Conservation (phyloP, 2,888 invertebrate genomes). For the Osedax frankpressi region DNA sequence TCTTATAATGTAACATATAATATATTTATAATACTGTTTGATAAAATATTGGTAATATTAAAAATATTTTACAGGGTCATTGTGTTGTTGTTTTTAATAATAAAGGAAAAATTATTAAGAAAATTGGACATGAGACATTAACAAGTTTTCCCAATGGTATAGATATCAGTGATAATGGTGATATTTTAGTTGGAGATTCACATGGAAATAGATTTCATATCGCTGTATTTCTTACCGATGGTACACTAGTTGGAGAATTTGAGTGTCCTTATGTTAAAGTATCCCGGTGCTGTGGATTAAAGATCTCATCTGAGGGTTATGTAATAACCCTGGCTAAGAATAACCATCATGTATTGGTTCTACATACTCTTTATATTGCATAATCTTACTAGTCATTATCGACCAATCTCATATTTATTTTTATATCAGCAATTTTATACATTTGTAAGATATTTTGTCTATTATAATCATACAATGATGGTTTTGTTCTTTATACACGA, state of each 20-base stretch:
- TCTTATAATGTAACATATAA: no score
- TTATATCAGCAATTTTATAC: neutral
- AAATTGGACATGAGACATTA: slow-evolving; percentile 85
- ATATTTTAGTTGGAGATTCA: slow-evolving; percentile 88
- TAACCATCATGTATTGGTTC: slow-evolving; percentile 92
- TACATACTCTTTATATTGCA: slow-evolving; percentile 49
- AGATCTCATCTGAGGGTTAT: slow-evolving; percentile 90
- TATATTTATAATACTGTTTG: no score
- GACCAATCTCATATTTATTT: neutral
- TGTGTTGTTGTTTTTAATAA: slow-evolving; percentile 82
- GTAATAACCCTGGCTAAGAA: slow-evolving; percentile 82
- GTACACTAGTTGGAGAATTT: slow-evolving; percentile 59
- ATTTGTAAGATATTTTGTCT: neutral
- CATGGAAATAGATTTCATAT: slow-evolving; percentile 96
- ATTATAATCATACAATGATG: neutral
- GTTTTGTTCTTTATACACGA: no score
- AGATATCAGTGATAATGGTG: slow-evolving; percentile 89
- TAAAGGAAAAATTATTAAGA: slow-evolving; percentile 73
- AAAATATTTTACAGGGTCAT: slow-evolving; percentile 55
- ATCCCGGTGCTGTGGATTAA: slow-evolving; percentile 89
- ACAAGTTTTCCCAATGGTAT: slow-evolving; percentile 96
- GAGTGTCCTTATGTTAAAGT: slow-evolving; percentile 96
- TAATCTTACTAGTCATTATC: slow-evolving; percentile 11
- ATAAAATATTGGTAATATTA: no score
- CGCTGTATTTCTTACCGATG: slow-evolving; percentile 81